phyloP scores from a whole-genome alignment of 2,797 vertebrate species.

The Epinephelus awoara region DNA sequence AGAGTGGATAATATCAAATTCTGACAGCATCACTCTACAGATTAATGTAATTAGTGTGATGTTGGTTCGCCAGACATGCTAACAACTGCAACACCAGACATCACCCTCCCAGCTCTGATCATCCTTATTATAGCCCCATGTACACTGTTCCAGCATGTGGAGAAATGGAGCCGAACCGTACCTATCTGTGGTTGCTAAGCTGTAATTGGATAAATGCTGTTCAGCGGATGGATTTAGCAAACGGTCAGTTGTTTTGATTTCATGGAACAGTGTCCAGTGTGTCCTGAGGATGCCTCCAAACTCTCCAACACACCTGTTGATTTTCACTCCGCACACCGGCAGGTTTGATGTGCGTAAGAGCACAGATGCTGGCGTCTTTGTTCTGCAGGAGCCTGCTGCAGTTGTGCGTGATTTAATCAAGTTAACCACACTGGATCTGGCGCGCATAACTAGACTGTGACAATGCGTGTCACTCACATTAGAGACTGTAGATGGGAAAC shows the following conservation, averaged over 20 bases:
- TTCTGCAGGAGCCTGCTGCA: conserved; percentile 12
- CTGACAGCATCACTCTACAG: too few relatives aligned
- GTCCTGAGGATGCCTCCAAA: background rate
- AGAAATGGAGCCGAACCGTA: conserved; percentile 1
- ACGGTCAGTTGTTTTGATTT: conserved; percentile 21
- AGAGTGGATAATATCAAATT: too few relatives aligned
- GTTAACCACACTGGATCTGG: conserved; percentile 20
- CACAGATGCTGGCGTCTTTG: conserved; percentile 26
- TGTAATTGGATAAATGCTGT: conserved; percentile 2
- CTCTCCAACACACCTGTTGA: background rate
- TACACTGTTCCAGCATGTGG: background rate
- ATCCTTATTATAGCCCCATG: background rate
- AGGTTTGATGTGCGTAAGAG: conserved; percentile 13
- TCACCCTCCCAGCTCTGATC: background rate
- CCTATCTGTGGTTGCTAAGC: conserved; percentile 13
- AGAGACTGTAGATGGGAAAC: conserved; percentile 27
- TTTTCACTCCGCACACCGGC: conserved; percentile 3
- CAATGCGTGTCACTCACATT: conserved; percentile 44
- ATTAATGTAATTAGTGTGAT: too few relatives aligned
- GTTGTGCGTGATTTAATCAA: conserved; percentile 42
- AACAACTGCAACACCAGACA: background rate
- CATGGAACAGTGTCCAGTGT: conserved; percentile 1
- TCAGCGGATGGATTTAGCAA: background rate
- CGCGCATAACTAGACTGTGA: conserved; percentile 33
- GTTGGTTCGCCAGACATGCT: too few relatives aligned